Percentiles rank a stretch among this genome's conserved stretches.
Conservation (phyloP, 1,140 invertebrate genomes). For the Heliconius eleuchia region DNA sequence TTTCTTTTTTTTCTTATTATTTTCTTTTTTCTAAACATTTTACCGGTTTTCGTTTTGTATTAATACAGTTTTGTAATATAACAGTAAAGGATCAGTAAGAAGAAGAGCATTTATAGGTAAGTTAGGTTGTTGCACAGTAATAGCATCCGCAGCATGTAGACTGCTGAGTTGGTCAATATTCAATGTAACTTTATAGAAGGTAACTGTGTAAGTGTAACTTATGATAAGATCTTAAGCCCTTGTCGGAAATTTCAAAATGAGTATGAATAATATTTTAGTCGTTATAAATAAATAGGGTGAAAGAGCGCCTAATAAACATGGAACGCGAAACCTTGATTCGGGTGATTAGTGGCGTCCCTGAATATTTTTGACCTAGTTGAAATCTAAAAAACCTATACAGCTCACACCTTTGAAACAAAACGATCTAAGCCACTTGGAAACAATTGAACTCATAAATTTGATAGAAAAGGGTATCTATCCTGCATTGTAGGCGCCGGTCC, state of each 20-base stretch:
- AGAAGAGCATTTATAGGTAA: too few species aligned
- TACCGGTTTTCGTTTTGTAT: too few species aligned
- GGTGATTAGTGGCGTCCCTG: conserved; percentile 24
- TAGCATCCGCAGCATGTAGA: neutral
- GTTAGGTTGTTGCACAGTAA: too few species aligned
- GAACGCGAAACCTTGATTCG: conserved; percentile 5
- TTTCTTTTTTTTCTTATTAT: too few species aligned
- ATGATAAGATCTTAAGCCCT: neutral
- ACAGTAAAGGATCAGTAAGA: too few species aligned
- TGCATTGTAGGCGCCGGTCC: too few species aligned
- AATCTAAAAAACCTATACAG: neutral
- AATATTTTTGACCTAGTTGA: neutral
- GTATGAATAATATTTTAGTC: conserved; percentile 10
- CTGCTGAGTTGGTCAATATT: neutral
- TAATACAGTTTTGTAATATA: too few species aligned
- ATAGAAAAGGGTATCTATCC: too few species aligned
- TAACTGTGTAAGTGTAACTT: neutral
- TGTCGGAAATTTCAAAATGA: neutral
- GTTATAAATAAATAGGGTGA: conserved; percentile 7
- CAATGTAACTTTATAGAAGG: neutral
- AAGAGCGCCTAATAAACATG: neutral
- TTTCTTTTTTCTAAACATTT: too few species aligned
- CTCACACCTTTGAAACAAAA: neutral
- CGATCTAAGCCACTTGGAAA: too few species aligned
- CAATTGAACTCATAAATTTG: too few species aligned